Evolutionary conservation across 1,140 invertebrate species (phyloP).

Genomic region (Bicyclus anynana): DNA sequence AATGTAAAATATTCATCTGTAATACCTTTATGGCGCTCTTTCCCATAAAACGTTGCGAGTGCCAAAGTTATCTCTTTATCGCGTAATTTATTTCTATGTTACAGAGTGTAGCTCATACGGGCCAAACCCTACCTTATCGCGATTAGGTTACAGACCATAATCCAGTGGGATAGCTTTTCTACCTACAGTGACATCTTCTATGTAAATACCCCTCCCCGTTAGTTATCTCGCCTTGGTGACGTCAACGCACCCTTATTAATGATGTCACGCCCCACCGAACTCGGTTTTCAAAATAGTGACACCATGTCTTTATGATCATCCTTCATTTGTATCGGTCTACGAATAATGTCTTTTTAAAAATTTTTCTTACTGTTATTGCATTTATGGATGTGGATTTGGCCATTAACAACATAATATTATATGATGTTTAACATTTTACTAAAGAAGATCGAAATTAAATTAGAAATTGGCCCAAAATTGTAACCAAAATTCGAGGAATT

Average conservation of each 20-base stretch:
- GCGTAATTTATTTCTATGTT: slow-evolving; percentile 7
- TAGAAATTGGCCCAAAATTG: too few species aligned
- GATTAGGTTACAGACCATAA: neutral
- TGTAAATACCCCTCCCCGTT: slow-evolving; percentile 37
- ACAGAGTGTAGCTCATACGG: neutral
- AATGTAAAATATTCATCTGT: neutral
- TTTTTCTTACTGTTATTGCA: too few species aligned
- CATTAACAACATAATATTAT: too few species aligned
- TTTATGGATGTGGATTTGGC: too few species aligned
- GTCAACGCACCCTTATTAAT: slow-evolving; percentile 48
- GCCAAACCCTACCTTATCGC: neutral
- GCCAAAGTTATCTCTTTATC: slow-evolving; percentile 8
- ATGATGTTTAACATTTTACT: too few species aligned
- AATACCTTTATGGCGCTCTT: neutral
- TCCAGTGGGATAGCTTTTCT: neutral
- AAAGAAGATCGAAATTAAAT: too few species aligned
- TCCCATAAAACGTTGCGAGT: slow-evolving; percentile 7
- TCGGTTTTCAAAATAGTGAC: slow-evolving; percentile 18
- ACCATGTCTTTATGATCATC: slow-evolving; percentile 7
- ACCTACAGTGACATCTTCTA: slow-evolving; percentile 29
- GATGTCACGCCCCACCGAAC: slow-evolving; percentile 36
- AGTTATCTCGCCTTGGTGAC: slow-evolving; percentile 47
- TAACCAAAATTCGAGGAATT: too few species aligned
- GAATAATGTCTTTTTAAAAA: too few species aligned
- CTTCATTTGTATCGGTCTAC: neutral